phyloP scores from a whole-genome alignment of 2,113 vertebrate species.

The Rhagologus leucostigma region DNA sequence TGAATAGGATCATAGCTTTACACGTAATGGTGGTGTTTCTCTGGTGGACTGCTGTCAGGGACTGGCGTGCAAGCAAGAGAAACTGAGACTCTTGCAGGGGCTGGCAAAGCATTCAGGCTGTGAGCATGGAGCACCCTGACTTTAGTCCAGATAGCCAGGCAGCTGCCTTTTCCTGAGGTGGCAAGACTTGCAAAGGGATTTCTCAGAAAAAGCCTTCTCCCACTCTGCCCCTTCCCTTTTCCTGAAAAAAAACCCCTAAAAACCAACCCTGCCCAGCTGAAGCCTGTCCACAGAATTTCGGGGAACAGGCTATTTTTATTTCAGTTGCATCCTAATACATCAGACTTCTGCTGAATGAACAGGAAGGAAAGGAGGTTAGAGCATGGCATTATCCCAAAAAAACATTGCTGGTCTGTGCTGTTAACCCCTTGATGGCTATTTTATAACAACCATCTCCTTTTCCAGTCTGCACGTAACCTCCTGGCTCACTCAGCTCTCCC shows the following conservation, averaged over 20 bases:
- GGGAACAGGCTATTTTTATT: background rate
- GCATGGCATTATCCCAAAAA: background rate
- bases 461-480: background rate
- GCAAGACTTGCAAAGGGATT: background rate
- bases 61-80: background rate
- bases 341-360: background rate
- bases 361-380: constrained; percentile 21
- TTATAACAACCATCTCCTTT: background rate
- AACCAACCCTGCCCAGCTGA: background rate
- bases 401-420: background rate
- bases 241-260: background rate
- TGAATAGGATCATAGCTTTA: background rate
- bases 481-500: background rate
- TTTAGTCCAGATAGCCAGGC: background rate
- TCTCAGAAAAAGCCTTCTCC: background rate
- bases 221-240: background rate
- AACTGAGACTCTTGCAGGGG: background rate
- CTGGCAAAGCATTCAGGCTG: background rate
- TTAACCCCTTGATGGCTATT: background rate
- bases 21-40: background rate
- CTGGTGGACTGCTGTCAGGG: background rate
- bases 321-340: background rate
- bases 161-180: background rate
- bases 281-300: background rate
- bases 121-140: background rate